phyloP scores from a whole-genome alignment of 2,888 invertebrate genomes.

The Anticlea derivata region DNA sequence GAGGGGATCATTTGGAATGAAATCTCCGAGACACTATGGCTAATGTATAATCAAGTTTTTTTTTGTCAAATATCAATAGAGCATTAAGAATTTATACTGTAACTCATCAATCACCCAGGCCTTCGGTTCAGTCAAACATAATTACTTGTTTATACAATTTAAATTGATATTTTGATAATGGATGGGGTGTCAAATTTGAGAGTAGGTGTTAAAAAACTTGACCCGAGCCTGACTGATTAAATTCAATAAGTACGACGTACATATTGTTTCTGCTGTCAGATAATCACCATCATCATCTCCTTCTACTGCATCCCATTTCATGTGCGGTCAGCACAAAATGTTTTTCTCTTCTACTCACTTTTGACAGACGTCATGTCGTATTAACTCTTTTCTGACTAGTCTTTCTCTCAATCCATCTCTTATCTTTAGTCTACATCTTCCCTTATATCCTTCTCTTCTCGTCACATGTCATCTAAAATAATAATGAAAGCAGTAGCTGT shows the following conservation, averaged over 20 bases:
- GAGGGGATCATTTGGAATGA: conserved; percentile 31
- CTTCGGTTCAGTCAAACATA: conserved; percentile 45
- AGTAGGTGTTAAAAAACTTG: conserved; percentile 20
- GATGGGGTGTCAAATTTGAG: conserved; percentile 32
- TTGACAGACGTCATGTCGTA: no score
- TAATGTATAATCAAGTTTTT: conserved; percentile 15
- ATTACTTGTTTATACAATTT: conserved; percentile 60
- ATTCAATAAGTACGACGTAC: not conserved
- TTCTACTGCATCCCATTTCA: no score
- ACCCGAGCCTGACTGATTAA: conserved; percentile 2
- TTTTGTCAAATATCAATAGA: conserved; percentile 26
- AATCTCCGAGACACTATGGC: conserved; percentile 2
- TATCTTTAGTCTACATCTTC: no score
- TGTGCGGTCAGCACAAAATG: no score
- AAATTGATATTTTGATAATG: conserved; percentile 49
- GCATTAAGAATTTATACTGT: conserved; percentile 45
- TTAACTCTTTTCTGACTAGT: no score
- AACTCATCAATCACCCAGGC: conserved; percentile 64
- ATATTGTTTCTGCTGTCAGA: not conserved
- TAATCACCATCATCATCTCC: no score
- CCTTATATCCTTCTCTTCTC: no score
- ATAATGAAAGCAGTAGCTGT: no score
- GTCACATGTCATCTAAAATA: no score
- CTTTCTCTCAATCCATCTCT: no score
- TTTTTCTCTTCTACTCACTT: no score